These are phyloP conservation scores for Hormaphis cornu DNA, from an alignment of 1,140 invertebrate genomes.

Conservation along the genomic window DNA sequence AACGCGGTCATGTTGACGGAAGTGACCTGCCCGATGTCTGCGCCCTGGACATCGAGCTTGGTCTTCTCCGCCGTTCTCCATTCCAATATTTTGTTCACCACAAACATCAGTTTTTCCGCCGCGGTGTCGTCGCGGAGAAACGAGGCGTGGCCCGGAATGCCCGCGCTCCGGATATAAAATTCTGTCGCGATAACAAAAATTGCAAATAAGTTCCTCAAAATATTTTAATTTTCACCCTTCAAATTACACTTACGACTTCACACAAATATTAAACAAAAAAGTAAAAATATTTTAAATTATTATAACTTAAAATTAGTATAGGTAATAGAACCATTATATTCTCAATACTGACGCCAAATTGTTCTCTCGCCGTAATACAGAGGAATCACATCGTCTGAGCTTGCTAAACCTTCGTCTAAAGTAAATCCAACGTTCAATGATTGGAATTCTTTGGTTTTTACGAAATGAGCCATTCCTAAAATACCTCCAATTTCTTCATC, in stretches of 20 bases:
- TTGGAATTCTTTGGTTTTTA: slow-evolving; percentile 67
- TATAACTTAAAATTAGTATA: slow-evolving; percentile 38
- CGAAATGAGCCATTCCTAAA: slow-evolving; percentile 74
- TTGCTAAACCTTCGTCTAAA: slow-evolving; percentile 78
- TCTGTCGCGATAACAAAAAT: slow-evolving; percentile 42
- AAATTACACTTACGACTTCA: too few relatives aligned
- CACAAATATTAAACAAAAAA: too few relatives aligned
- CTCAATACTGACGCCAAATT: slow-evolving; percentile 51
- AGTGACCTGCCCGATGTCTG: slow-evolving; percentile 73
- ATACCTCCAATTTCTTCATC: slow-evolving; percentile 88
- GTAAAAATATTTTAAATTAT: neutral
- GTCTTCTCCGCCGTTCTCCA: slow-evolving; percentile 57
- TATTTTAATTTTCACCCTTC: too few relatives aligned
- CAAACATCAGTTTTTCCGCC: slow-evolving; percentile 67
- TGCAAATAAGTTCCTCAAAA: slow-evolving; percentile 22
- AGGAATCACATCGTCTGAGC: slow-evolving; percentile 52
- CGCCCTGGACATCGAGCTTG: slow-evolving; percentile 53
- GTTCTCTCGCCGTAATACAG: slow-evolving; percentile 69
- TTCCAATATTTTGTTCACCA: slow-evolving; percentile 69
- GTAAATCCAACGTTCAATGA: slow-evolving; percentile 78
- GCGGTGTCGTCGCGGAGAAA: slow-evolving; percentile 68
- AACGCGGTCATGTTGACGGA: slow-evolving; percentile 78
- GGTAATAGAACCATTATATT: neutral
- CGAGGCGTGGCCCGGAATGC: slow-evolving; percentile 81
- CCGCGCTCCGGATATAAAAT: slow-evolving; percentile 58